A percentile compares a stretch with the other conserved stretches of the same genome.
phyloP scores from a whole-genome alignment of 2,797 vertebrate genomes.

The Thunnus albacares region DNA sequence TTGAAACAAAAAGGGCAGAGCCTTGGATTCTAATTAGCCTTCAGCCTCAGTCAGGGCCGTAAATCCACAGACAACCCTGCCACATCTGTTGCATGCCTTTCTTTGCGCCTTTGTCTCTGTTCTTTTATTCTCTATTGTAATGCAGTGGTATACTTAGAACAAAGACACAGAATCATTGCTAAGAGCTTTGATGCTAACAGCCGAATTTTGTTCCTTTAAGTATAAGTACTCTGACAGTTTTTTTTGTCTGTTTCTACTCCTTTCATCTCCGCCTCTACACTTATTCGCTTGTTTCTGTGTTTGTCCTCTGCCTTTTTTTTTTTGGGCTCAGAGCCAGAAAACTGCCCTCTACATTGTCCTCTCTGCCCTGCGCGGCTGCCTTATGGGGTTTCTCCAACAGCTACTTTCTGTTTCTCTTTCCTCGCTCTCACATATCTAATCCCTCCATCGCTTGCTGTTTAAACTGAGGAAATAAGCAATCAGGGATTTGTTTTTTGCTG shows the following conservation, averaged over 20 bases:
- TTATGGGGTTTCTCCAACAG: not conserved
- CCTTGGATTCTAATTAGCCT: slow-evolving; percentile 12
- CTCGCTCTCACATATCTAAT: not conserved
- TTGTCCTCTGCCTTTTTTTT: not conserved
- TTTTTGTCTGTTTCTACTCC: slow-evolving; percentile 4
- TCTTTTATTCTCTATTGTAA: slow-evolving; percentile 30
- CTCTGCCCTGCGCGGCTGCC: not conserved
- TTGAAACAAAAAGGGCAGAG: not conserved
- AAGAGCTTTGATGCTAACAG: slow-evolving; percentile 48
- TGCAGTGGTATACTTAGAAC: slow-evolving; percentile 19
- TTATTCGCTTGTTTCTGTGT: slow-evolving; percentile 1
- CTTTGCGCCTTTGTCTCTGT: slow-evolving; percentile 22
- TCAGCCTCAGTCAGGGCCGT: slow-evolving; percentile 7
- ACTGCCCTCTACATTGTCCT: not conserved
- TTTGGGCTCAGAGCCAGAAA: slow-evolving; percentile 8
- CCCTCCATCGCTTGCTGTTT: slow-evolving; percentile 4
- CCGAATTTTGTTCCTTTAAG: slow-evolving; percentile 10
- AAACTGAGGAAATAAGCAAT: slow-evolving; percentile 11
- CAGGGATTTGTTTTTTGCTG: slow-evolving; percentile 2
- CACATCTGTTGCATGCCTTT: slow-evolving; percentile 54
- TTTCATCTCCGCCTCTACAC: slow-evolving; percentile 11
- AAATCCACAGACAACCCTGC: slow-evolving; percentile 40
- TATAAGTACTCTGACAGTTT: not conserved
- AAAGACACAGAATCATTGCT: slow-evolving; percentile 39
- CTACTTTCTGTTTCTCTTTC: slow-evolving; percentile 1